A percentile compares a stretch with the other conserved stretches of the same genome.
These are phyloP conservation scores for Aspiorhynchus laticeps DNA, from an alignment of 2,113 vertebrate species.

Conservation along the genomic window DNA sequence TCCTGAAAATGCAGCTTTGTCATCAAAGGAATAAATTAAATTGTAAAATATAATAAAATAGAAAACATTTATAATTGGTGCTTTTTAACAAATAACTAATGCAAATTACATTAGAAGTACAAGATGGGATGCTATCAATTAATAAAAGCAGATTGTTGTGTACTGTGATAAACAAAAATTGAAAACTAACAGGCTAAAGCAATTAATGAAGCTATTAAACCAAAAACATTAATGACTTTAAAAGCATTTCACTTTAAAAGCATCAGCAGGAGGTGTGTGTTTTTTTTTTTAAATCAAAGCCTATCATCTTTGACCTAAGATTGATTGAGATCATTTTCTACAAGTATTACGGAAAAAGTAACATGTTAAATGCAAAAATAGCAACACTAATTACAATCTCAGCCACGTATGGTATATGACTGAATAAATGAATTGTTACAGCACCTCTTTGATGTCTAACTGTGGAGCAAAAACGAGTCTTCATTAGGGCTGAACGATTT, in stretches of 20 bases:
- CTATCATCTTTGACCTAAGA: neutral
- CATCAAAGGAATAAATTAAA: neutral
- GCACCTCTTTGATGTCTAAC: constrained; percentile 66
- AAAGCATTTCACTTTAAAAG: neutral
- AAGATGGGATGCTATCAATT: neutral
- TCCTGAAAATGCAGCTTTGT: neutral
- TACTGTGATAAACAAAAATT: neutral
- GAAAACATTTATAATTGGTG: neutral
- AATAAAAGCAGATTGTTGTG: constrained; percentile 7
- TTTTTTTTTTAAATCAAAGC: neutral
- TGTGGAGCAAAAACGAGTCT: constrained; percentile 53
- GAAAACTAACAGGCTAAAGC: constrained; percentile 2
- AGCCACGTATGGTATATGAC: constrained; percentile 57
- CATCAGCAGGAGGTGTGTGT: neutral
- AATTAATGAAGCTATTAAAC: constrained; percentile 16
- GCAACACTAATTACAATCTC: constrained; percentile 62
- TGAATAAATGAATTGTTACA: constrained; percentile 29
- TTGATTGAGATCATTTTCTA: neutral
- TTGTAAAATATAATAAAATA: neutral
- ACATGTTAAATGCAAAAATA: constrained; percentile 15
- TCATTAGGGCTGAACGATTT: no score
- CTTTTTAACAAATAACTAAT: neutral
- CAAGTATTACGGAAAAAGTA: neutral
- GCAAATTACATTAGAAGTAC: neutral
- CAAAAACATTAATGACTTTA: neutral